Evolutionary conservation across 2,888 invertebrate species (phyloP).

Genomic region (Choreutis nemorana): DNA sequence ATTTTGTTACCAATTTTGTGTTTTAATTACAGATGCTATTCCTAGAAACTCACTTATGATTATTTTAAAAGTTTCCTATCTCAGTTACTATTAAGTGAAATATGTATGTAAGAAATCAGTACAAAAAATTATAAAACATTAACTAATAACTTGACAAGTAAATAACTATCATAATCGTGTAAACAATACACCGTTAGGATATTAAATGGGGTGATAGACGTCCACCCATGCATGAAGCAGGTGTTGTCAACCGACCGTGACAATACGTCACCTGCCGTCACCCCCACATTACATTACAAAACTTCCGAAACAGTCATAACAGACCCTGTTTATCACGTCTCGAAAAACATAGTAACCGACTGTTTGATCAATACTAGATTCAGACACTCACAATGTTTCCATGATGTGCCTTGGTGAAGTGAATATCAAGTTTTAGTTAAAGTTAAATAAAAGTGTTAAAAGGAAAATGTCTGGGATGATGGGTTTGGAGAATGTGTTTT

Average conservation of each 20-base stretch:
- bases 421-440: no score
- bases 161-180: no score
- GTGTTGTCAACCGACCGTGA: constrained; percentile 44
- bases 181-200: constrained; percentile 16
- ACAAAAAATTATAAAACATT: no score
- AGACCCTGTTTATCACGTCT: constrained; percentile 21
- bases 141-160: no score
- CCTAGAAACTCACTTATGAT: no score
- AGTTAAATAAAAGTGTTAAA: no score
- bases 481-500: constrained; percentile 62
- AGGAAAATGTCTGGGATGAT: constrained; percentile 60
- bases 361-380: constrained; percentile 57
- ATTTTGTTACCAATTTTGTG: no score
- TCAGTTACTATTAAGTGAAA: no score
- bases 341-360: constrained; percentile 40
- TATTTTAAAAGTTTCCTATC: no score
- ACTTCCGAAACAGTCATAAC: constrained; percentile 15
- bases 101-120: no score
- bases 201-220: constrained; percentile 24
- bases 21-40: no score
- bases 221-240: constrained; percentile 42
- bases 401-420: constrained; percentile 41
- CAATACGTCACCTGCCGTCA: constrained; percentile 42
- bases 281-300: constrained; percentile 32
- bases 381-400: constrained; percentile 26